These are phyloP conservation scores for Conistra vaccinii DNA, from an alignment of 2,888 invertebrate species.

Conservation along the genomic window DNA sequence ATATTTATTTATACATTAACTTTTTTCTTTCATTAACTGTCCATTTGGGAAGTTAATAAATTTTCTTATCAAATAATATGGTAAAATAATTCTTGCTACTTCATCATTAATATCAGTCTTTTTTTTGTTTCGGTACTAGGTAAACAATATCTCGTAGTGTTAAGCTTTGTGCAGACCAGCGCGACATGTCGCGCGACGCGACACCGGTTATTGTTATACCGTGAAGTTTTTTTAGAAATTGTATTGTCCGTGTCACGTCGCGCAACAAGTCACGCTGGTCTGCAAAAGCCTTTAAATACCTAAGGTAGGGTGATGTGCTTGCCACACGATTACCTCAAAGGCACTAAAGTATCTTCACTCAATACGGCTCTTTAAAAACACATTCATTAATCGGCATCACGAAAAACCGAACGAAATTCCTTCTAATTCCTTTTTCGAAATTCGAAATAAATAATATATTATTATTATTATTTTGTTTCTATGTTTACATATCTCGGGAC, in stretches of 20 bases:
- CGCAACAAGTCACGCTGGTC: too few relatives aligned
- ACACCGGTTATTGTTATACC: too few relatives aligned
- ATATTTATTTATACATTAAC: conserved; percentile 17
- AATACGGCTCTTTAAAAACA: neutral
- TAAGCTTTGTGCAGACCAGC: too few relatives aligned
- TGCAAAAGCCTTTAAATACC: too few relatives aligned
- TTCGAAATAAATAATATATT: too few relatives aligned
- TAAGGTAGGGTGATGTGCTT: neutral
- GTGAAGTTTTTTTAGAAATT: too few relatives aligned
- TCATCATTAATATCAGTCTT: neutral
- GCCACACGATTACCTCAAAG: neutral
- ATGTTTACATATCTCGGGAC: too few relatives aligned
- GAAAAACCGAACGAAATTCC: too few relatives aligned
- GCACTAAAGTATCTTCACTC: neutral
- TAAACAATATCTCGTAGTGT: neutral
- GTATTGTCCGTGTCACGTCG: too few relatives aligned
- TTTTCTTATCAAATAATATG: neutral
- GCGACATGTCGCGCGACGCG: too few relatives aligned
- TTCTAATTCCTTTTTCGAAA: too few relatives aligned
- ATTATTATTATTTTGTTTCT: too few relatives aligned
- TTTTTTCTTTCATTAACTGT: neutral
- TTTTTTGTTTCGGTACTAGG: neutral
- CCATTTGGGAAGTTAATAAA: conserved; percentile 2
- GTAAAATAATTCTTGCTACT: neutral
- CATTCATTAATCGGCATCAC: neutral